Base-by-base conservation (phyloP, 92 coral and sea anemone genomes). In the Palythoa grandis region DNA sequence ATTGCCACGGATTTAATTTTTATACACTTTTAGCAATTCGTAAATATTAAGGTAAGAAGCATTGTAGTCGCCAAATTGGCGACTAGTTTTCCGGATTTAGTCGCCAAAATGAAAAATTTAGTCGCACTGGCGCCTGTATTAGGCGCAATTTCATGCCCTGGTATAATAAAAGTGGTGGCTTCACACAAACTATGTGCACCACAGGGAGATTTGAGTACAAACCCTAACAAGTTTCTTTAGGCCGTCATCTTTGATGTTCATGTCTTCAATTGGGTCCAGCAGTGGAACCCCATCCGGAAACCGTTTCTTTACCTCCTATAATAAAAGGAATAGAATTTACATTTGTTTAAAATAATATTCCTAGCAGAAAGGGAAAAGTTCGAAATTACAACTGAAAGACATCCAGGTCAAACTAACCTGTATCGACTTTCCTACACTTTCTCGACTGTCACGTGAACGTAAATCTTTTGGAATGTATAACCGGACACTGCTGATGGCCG, bases 241-340 rank as follows among this genome's bases (percentile, higher is more conserved):
- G 22, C 95, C 98, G 5, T 96, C 98, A 39, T 96, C 98, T 76
- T 96, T 96, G 67, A 96, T 96, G 60, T 91, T 92, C 99, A 96
- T 96, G 89, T 96, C 99, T 83, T 96, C 99, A 43, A 96, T 90
- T 7, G 99, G 99, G 90, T 96, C 99, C 11, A 96, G 79, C 67
- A 96, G 69, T 0, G 99, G 99, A 52, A 96, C 57, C 20, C 99
- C 99, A 90, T 96, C 99, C 70, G 95, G 94, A 82, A 96, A 96
- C 23, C 99, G 92, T 82, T 90, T 92, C 66, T 87, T 92, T 12
- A 96, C 99, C 70, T 96, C 99, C 99, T 96, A 13, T 20, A 40
- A 66, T 0, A 13, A 88, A 53, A 76, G 12, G 54, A 40, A 37
- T 22, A 15, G 7, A 47, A 11, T 7, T 5, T 14, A 52, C 1